phyloP scores from a whole-genome alignment of 2,888 invertebrate species.

The Cataglyphis rosenhaueri region DNA sequence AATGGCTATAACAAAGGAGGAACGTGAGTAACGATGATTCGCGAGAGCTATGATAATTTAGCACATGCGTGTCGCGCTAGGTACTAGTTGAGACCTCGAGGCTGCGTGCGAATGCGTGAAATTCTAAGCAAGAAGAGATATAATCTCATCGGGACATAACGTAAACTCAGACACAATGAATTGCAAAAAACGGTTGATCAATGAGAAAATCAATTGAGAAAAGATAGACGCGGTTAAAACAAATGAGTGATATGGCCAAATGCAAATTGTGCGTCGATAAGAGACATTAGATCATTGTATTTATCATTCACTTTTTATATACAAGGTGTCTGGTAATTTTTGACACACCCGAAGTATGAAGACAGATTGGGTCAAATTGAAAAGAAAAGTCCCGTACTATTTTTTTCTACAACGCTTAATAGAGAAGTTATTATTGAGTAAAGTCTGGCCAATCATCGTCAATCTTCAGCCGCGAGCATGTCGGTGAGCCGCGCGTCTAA shows the following conservation, averaged over 20 bases:
- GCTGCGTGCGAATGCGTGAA: not conserved
- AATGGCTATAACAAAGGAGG: constrained; percentile 84
- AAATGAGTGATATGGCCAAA: not conserved
- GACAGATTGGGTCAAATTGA: too few relatives aligned
- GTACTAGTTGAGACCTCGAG: not conserved
- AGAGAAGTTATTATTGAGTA: too few relatives aligned
- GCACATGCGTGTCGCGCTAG: constrained; percentile 1
- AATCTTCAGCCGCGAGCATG: too few relatives aligned
- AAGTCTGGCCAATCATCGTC: too few relatives aligned
- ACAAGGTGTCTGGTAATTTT: too few relatives aligned
- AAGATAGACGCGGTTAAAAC: not conserved
- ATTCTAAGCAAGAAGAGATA: not conserved
- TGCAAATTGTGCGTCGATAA: not conserved
- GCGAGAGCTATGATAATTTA: constrained; percentile 38
- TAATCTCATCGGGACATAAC: not conserved
- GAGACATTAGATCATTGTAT: not conserved
- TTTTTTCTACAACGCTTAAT: too few relatives aligned
- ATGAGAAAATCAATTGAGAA: too few relatives aligned
- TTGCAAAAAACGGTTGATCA: not conserved
- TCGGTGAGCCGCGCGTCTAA: too few relatives aligned
- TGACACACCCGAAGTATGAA: too few relatives aligned
- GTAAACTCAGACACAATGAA: not conserved
- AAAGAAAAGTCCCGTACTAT: too few relatives aligned
- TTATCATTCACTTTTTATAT: not conserved
- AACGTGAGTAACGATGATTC: constrained; percentile 82